A percentile compares a stretch with the other conserved stretches of the same genome.
Evolutionary conservation across 2,888 invertebrate genomes (phyloP).

Genomic region (Elgonia sp.): DNA sequence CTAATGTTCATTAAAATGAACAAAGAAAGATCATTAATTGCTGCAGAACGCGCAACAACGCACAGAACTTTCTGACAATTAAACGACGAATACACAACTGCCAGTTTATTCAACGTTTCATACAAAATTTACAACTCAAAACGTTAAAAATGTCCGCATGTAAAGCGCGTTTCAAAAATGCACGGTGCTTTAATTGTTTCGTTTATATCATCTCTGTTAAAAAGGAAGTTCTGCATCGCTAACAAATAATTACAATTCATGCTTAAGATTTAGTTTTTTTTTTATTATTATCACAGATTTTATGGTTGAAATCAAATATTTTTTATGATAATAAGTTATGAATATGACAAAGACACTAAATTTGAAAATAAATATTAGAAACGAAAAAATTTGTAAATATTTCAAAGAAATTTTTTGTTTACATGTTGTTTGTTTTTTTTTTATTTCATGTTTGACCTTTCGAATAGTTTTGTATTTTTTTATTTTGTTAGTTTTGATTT

Average conservation of each 20-base stretch:
- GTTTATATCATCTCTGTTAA: constrained; percentile 15
- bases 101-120: constrained; percentile 14
- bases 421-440: no score
- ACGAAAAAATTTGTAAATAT: no score
- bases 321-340: no score
- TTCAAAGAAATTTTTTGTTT: no score
- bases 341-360: no score
- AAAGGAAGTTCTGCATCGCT: background rate
- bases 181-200: constrained; percentile 37
- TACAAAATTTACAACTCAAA: constrained; percentile 45
- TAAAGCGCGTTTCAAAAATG: constrained; percentile 45
- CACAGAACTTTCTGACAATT: constrained; percentile 45
- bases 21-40: constrained; percentile 53
- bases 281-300: background rate
- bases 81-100: constrained; percentile 31
- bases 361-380: no score
- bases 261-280: background rate
- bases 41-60: constrained; percentile 21
- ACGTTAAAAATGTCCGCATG: constrained; percentile 43
- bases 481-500: no score
- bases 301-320: background rate
- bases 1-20: constrained; percentile 55
- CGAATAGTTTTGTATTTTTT: no score
- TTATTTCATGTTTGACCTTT: no score
- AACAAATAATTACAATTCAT: no score